Conservation (phyloP, 2,888 invertebrate genomes). For the Nymphalis polychloros region DNA sequence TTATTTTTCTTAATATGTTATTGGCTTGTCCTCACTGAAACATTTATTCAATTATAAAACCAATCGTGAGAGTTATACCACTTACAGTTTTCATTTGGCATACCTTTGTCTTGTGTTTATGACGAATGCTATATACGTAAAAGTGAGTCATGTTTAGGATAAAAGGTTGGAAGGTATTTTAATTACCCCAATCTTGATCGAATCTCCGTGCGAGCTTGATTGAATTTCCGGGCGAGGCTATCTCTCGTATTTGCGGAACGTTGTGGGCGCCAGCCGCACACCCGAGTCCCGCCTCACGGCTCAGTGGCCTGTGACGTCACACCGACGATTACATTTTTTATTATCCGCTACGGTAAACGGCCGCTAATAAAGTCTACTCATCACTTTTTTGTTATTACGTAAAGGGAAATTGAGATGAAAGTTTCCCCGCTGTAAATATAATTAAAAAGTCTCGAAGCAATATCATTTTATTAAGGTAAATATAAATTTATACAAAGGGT, state of each 20-base stretch:
- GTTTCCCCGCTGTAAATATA: constrained; percentile 36
- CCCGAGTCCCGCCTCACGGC: constrained; percentile 57
- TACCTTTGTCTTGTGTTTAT: not conserved
- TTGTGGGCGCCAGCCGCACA: constrained; percentile 56
- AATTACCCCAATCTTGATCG: constrained; percentile 78
- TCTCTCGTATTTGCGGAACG: constrained; percentile 73
- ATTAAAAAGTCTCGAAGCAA: constrained; percentile 18
- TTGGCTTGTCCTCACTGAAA: not conserved
- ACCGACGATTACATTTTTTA: constrained; percentile 68
- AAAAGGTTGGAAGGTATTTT: constrained; percentile 68
- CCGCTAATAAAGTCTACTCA: constrained; percentile 68
- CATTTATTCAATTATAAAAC: not conserved
- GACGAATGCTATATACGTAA: not conserved
- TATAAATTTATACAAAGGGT: not conserved
- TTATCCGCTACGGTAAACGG: constrained; percentile 70
- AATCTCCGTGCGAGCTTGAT: constrained; percentile 76
- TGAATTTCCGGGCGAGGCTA: constrained; percentile 76
- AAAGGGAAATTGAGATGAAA: constrained; percentile 42
- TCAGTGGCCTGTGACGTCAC: constrained; percentile 77
- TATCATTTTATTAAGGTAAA: constrained; percentile 14
- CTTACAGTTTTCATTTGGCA: no score
- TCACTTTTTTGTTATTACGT: constrained; percentile 54
- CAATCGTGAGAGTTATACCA: no score
- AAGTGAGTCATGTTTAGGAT: constrained; percentile 48
- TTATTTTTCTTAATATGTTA: constrained; percentile 9